Evolutionary conservation across 2,797 vertebrate species (phyloP).

Genomic region (Molossus molossus): DNA sequence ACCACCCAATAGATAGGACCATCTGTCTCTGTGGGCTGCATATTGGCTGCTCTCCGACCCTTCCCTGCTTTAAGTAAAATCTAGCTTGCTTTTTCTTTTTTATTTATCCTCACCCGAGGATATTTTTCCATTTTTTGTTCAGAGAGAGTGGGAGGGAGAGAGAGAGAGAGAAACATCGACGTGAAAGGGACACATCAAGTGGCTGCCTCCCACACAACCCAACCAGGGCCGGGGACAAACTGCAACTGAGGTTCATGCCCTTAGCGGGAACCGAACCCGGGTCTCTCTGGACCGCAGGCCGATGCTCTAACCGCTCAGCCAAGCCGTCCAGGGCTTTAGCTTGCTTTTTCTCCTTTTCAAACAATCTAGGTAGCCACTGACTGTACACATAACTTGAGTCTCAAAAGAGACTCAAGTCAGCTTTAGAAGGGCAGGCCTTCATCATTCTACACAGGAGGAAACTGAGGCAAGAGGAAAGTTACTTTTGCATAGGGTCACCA

Average conservation of each 20-base stretch:
- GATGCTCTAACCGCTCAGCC: too few species aligned
- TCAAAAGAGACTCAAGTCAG: background rate
- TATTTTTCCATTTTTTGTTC: too few species aligned
- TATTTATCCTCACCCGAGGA: too few species aligned
- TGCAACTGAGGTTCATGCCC: too few species aligned
- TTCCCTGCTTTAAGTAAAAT: constrained; percentile 63
- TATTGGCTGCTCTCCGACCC: constrained; percentile 58
- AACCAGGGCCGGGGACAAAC: too few species aligned
- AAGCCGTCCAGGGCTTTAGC: background rate
- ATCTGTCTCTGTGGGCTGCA: constrained; percentile 48
- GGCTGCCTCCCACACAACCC: too few species aligned
- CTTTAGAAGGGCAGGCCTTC: background rate
- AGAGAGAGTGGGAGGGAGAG: too few species aligned
- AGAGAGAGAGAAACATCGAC: too few species aligned
- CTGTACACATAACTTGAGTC: background rate
- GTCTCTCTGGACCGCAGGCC: too few species aligned
- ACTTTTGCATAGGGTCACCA: background rate
- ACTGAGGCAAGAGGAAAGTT: background rate
- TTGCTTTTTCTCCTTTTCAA: constrained; percentile 55
- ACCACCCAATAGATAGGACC: constrained; percentile 1
- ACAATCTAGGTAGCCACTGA: constrained; percentile 35
- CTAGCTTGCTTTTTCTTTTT: constrained; percentile 28
- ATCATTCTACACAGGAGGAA: background rate
- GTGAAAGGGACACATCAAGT: too few species aligned
- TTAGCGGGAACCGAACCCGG: too few species aligned